These are phyloP conservation scores for Trachelus iudaicus DNA, from an alignment of 2,888 invertebrate species.

Conservation along the genomic window DNA sequence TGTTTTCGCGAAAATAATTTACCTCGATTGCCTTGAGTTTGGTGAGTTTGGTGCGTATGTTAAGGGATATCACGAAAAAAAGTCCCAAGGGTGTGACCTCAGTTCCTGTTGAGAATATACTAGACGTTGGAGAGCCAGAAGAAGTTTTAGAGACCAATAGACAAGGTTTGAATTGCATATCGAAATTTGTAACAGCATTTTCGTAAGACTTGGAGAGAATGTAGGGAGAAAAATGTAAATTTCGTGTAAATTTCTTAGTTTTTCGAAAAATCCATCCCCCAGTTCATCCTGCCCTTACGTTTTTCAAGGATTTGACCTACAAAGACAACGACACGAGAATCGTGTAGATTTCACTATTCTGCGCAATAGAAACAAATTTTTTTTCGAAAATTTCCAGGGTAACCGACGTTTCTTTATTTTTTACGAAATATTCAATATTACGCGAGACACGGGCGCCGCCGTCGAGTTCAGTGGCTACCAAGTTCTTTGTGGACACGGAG, in stretches of 20 bases:
- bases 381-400: background rate
- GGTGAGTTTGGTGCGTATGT: background rate
- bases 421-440: slow-evolving; percentile 12
- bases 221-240: background rate
- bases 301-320: background rate
- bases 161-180: background rate
- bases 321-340: background rate
- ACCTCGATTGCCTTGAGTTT: background rate
- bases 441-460: slow-evolving; percentile 2
- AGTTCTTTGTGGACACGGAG: background rate
- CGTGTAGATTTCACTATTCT: background rate
- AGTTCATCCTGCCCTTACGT: background rate
- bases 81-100: background rate
- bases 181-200: background rate
- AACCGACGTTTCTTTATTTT: slow-evolving; percentile 6
- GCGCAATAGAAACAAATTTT: background rate
- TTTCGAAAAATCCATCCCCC: background rate
- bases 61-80: background rate
- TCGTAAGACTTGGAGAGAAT: background rate
- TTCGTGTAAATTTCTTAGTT: background rate
- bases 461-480: background rate
- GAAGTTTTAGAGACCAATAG: background rate
- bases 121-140: background rate
- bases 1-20: background rate
- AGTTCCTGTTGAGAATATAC: background rate